A percentile compares a stretch with the other conserved stretches of the same genome.
Evolutionary conservation across 2,888 invertebrate species (phyloP).

Genomic region (Nymphalis c-album): DNA sequence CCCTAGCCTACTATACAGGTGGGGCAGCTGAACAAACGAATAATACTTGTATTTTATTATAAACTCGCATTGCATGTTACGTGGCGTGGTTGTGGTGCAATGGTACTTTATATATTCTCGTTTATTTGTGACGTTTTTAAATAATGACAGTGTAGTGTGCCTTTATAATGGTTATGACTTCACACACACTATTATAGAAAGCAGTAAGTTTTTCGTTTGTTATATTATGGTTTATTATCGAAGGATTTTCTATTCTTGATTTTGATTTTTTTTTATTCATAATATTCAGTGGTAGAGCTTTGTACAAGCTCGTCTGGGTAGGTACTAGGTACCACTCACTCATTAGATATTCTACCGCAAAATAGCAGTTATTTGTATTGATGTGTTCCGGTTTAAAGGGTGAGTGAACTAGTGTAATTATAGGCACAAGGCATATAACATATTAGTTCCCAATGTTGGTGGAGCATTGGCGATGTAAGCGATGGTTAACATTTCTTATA

Average conservation of each 20-base stretch:
- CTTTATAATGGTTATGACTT: not conserved
- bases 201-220: not conserved
- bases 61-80: conserved; percentile 16
- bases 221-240: not conserved
- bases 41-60: conserved; percentile 20
- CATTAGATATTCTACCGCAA: too few relatives aligned
- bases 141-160: not conserved
- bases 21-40: conserved; percentile 13
- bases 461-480: too few relatives aligned
- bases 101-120: conserved; percentile 19
- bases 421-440: too few relatives aligned
- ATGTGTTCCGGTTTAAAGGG: too few relatives aligned
- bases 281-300: too few relatives aligned
- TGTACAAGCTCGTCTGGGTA: too few relatives aligned
- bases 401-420: too few relatives aligned
- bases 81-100: not conserved
- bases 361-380: too few relatives aligned
- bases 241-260: not conserved
- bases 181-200: not conserved
- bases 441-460: too few relatives aligned
- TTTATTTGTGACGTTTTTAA: conserved; percentile 5
- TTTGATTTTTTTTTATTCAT: not conserved
- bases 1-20: too few relatives aligned
- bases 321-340: too few relatives aligned
- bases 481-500: too few relatives aligned